These are phyloP conservation scores for Osmerus mordax DNA, from an alignment of 2,113 vertebrate species.

Conservation along the genomic window DNA sequence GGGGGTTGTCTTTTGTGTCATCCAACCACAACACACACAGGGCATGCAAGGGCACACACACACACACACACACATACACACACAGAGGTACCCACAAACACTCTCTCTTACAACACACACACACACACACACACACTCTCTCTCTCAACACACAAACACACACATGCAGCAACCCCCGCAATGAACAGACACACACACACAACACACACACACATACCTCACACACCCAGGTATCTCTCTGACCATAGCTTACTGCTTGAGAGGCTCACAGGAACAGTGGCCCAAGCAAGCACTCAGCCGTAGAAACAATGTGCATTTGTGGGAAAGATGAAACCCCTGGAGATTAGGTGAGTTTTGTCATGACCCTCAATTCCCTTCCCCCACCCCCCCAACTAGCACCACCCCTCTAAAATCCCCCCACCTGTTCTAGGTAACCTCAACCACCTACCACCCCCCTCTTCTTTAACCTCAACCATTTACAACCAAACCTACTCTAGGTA, in stretches of 20 bases:
- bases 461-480: too few species aligned
- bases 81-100: not conserved
- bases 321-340: not conserved
- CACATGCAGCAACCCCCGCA: not conserved
- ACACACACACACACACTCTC: slow-evolving; percentile 1
- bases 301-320: slow-evolving; percentile 12
- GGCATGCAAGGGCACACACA: slow-evolving; percentile 3
- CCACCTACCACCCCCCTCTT: too few species aligned
- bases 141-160: not conserved
- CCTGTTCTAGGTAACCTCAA: too few species aligned
- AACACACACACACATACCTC: slow-evolving; percentile 13
- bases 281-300: too few species aligned
- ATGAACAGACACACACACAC: slow-evolving; percentile 18
- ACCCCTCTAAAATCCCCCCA: not conserved
- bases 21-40: not conserved
- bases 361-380: not conserved
- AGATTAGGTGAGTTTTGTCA: not conserved
- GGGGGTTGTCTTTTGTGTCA: slow-evolving; percentile 13
- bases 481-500: too few species aligned
- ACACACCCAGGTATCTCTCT: not conserved
- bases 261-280: not conserved
- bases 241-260: not conserved
- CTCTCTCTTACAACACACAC: not conserved
- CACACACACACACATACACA: not conserved
- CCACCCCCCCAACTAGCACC: not conserved